These are phyloP conservation scores for Sesia bembeciformis DNA, from an alignment of 2,888 invertebrate species.

Conservation along the genomic window DNA sequence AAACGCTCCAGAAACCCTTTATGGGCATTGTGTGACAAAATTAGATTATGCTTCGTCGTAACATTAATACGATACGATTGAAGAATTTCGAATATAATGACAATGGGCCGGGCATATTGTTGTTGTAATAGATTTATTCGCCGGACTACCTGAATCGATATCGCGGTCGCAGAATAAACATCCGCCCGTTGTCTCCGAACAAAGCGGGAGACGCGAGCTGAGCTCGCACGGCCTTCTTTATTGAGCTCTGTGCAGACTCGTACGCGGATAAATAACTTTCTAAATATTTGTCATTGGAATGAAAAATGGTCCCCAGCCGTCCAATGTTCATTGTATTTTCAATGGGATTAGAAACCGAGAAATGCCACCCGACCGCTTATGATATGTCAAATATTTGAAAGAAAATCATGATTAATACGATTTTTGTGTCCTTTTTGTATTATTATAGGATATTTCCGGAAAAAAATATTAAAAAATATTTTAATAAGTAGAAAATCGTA, in stretches of 20 bases:
- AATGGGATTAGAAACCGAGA: constrained; percentile 68
- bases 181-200: constrained; percentile 47
- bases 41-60: constrained; percentile 22
- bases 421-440: constrained; percentile 34
- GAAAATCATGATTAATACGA: constrained; percentile 45
- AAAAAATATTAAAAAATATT: constrained; percentile 12
- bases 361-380: constrained; percentile 53
- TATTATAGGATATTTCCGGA: constrained; percentile 39
- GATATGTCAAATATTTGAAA: constrained; percentile 35
- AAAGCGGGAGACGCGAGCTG: constrained; percentile 39
- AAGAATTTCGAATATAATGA: constrained; percentile 37
- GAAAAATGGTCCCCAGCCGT: constrained; percentile 59
- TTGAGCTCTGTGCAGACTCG: constrained; percentile 48
- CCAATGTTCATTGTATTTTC: constrained; percentile 48
- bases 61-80: constrained; percentile 40
- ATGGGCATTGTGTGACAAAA: constrained; percentile 21
- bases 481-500: too few relatives aligned
- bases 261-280: constrained; percentile 68
- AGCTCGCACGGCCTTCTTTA: constrained; percentile 47
- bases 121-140: constrained; percentile 60
- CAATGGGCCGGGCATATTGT: constrained; percentile 43
- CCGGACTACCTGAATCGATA: constrained; percentile 61
- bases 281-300: constrained; percentile 70
- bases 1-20: constrained; percentile 39
- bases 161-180: constrained; percentile 62